Percentiles rank a stretch among this genome's conserved stretches.
phyloP scores from a whole-genome alignment of 2,113 vertebrate genomes.

The Solea senegalensis region DNA sequence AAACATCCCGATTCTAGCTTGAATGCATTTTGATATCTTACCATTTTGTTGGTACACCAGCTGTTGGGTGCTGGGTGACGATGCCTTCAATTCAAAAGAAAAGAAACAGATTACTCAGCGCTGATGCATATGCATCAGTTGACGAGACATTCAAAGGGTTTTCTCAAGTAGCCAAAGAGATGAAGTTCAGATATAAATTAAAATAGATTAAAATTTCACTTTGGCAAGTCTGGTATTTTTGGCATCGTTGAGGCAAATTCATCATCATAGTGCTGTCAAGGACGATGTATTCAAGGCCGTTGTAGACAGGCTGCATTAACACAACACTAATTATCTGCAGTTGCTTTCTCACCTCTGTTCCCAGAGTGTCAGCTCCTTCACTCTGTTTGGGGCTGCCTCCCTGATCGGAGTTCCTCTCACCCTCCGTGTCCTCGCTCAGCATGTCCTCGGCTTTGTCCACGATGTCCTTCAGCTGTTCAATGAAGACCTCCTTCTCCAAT shows the following conservation, averaged over 20 bases:
- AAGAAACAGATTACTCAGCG: conserved; percentile 18
- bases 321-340: conserved; percentile 38
- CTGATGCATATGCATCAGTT: conserved; percentile 10
- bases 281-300: conserved; percentile 28
- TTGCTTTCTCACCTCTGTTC: conserved; percentile 82
- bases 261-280: conserved; percentile 42
- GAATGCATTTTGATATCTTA: conserved; percentile 58
- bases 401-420: conserved; percentile 86
- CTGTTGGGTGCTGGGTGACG: conserved; percentile 77
- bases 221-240: conserved; percentile 45
- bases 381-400: conserved; percentile 84
- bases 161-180: conserved; percentile 17
- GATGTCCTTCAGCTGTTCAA: conserved; percentile 97
- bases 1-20: not conserved
- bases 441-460: conserved; percentile 98
- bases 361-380: conserved; percentile 71
- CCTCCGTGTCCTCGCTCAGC: conserved; percentile 93
- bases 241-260: conserved; percentile 51
- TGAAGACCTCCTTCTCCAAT: conserved; percentile 93
- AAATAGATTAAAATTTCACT: conserved; percentile 44
- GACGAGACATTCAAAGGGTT: conserved; percentile 22
- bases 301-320: conserved; percentile 8
- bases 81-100: conserved; percentile 77
- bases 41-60: conserved; percentile 96
- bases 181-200: conserved; percentile 35